phyloP scores from a whole-genome alignment of 2,888 invertebrate genomes.

The Nomada ferruginata region DNA sequence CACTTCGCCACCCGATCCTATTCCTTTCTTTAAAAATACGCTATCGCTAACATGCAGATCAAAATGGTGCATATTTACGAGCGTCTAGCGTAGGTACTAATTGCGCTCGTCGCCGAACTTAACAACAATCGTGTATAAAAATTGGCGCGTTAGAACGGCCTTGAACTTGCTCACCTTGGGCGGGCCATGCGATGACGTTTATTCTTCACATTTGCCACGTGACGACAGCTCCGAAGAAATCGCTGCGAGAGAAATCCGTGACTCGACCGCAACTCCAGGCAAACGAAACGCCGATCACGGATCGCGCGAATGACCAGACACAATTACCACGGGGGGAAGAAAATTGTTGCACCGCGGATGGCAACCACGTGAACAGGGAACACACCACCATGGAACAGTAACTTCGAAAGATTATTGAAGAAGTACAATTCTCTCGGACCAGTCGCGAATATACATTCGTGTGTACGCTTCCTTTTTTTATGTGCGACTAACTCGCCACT shows the following conservation, averaged over 20 bases:
- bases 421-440: slow-evolving; percentile 12
- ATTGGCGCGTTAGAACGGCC: slow-evolving; percentile 8
- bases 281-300: slow-evolving; percentile 12
- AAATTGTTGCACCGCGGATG: background rate
- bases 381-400: slow-evolving; percentile 22
- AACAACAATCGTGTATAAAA: no score
- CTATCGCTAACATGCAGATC: no score
- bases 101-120: no score
- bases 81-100: no score
- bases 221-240: slow-evolving; percentile 36
- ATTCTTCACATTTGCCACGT: slow-evolving; percentile 60
- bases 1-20: no score
- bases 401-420: slow-evolving; percentile 4
- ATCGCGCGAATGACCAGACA: background rate
- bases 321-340: background rate
- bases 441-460: background rate
- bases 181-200: slow-evolving; percentile 66
- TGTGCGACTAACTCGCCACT: background rate
- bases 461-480: background rate
- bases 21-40: no score
- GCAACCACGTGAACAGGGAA: slow-evolving; percentile 1
- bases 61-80: no score
- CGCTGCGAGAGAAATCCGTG: slow-evolving; percentile 10
- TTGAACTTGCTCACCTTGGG: slow-evolving; percentile 65
- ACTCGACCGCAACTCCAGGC: background rate